phyloP scores from a whole-genome alignment of 2,888 invertebrate genomes.

The Acanthosoma haemorrhoidale region DNA sequence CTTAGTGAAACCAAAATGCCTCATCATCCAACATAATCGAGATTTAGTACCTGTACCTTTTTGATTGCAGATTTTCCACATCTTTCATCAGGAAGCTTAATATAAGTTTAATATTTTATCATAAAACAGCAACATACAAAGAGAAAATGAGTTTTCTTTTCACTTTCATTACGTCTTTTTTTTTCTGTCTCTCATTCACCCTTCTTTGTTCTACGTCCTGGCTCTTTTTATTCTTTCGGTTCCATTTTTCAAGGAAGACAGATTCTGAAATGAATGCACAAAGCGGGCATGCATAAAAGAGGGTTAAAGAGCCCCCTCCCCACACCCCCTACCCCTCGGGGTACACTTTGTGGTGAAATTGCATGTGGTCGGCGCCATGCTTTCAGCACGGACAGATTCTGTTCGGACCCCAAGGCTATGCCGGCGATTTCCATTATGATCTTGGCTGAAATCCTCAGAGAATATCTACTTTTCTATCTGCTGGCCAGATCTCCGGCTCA shows the following conservation, averaged over 20 bases:
- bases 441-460: too few species aligned
- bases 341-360: not conserved
- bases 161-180: not conserved
- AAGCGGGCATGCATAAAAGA: conserved; percentile 7
- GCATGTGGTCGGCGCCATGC: not conserved
- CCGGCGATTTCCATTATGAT: conserved; percentile 3
- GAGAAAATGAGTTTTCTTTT: not conserved
- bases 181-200: too few species aligned
- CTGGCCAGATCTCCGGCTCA: too few species aligned
- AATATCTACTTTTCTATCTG: too few species aligned
- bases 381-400: not conserved
- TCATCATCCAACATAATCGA: too few species aligned
- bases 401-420: not conserved
- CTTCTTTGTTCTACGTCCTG: not conserved
- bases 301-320: conserved; percentile 2
- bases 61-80: too few species aligned
- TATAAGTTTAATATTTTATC: too few species aligned
- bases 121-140: too few species aligned
- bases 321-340: too few species aligned
- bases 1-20: too few species aligned
- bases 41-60: too few species aligned
- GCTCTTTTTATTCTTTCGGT: not conserved
- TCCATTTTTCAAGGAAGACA: not conserved
- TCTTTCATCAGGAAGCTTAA: too few species aligned
- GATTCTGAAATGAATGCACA: conserved; percentile 1